These are phyloP conservation scores for Scrobipalpa costella DNA, from an alignment of 2,888 invertebrate species.

Conservation along the genomic window DNA sequence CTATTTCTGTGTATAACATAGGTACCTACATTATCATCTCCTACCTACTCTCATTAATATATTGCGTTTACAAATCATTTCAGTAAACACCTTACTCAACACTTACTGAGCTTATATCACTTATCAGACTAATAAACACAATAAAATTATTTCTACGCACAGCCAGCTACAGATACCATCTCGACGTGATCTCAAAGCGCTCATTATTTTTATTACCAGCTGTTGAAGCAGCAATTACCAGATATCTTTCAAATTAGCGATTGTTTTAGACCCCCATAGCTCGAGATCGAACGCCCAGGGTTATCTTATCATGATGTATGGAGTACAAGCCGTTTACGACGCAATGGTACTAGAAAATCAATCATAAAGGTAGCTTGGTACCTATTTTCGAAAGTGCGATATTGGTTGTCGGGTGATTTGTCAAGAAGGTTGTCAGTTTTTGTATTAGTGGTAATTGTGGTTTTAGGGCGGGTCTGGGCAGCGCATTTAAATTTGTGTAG, in stretches of 20 bases:
- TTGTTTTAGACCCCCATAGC: constrained; percentile 22
- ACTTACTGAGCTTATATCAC: not conserved
- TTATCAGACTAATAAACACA: not conserved
- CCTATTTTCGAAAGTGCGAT: constrained; percentile 29
- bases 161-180: constrained; percentile 10
- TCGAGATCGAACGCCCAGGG: constrained; percentile 22
- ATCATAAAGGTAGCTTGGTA: constrained; percentile 22
- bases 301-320: constrained; percentile 32
- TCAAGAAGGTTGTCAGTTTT: constrained; percentile 15
- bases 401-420: constrained; percentile 25
- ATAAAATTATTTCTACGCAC: constrained; percentile 17
- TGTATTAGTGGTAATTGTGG: too few relatives aligned
- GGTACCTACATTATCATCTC: not conserved
- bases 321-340: constrained; percentile 24
- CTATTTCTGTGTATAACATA: too few relatives aligned
- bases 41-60: not conserved
- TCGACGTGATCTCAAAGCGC: constrained; percentile 3
- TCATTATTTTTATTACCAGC: constrained; percentile 17
- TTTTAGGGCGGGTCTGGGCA: not conserved
- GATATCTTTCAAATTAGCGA: constrained; percentile 26
- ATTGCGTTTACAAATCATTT: not conserved
- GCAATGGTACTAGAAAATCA: constrained; percentile 24
- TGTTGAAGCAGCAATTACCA: constrained; percentile 21
- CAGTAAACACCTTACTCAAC: too few relatives aligned
- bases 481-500: too few relatives aligned